phyloP scores from a whole-genome alignment of 1,140 invertebrate genomes.

The Caenorhabditis brenneri region DNA sequence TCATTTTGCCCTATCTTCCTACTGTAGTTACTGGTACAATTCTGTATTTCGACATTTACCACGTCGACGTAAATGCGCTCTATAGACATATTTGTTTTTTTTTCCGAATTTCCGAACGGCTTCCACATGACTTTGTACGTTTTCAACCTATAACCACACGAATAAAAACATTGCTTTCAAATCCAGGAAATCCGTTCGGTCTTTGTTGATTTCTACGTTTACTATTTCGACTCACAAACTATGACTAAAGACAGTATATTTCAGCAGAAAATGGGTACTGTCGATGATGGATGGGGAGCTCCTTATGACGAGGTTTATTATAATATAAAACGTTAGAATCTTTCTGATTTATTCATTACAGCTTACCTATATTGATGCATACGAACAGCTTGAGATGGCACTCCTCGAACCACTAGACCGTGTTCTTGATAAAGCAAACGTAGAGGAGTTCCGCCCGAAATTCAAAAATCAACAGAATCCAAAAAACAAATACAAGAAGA shows the following conservation, averaged over 20 bases:
- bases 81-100: not conserved
- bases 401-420: constrained; percentile 8
- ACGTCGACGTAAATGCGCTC: not conserved
- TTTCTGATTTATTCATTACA: not conserved
- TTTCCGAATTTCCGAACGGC: not conserved
- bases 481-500: not conserved
- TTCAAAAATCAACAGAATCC: not conserved
- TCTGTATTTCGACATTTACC: too few species aligned
- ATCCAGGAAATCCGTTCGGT: not conserved
- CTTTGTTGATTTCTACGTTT: not conserved
- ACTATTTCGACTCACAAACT: not conserved
- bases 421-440: not conserved
- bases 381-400: not conserved
- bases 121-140: not conserved
- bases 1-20: not conserved
- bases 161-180: not conserved
- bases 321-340: not conserved
- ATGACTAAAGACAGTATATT: too few species aligned
- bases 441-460: not conserved
- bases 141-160: not conserved
- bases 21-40: not conserved
- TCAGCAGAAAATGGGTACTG: not conserved
- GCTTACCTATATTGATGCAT: constrained; percentile 13
- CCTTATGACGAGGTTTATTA: not conserved
- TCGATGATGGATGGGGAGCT: constrained; percentile 20